Base-by-base conservation (phyloP, 2,113 vertebrate genomes). In the Nothoprocta pentlandii region DNA sequence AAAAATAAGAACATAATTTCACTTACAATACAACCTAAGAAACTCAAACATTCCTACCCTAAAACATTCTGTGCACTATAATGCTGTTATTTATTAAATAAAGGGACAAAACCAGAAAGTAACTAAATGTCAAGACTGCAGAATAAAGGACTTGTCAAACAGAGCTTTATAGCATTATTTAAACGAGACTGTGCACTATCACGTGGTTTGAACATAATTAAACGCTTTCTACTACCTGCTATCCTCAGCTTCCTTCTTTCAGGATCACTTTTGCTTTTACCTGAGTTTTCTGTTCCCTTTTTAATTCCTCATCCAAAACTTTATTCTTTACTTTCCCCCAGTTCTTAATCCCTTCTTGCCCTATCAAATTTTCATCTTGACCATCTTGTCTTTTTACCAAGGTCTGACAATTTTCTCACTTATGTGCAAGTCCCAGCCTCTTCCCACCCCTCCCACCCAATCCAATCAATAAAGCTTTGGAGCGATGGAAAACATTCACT, bases 401-500 rank as follows among this genome's bases (percentile, higher is more conserved):
- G 4, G 34, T 32, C 15, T 86, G 20, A 34, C 16, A 26, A 13
- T 46, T 63, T 11, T 4, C 25, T 41, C 44, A 58, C 9, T 41
- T 54, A 1, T 1, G 46, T 59, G 46, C 9, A 81, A 82, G 10
- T 10, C 39, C 5, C 13, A 81, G 36, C 30, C 71, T 5, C 17
- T 12, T 41, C 16, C 46, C 16, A n/a, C 2, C 34, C 42, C 36
- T 6, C 8, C 36, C 36, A 39, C 36, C 8, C 0, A 2, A 11
- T 10, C 20, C 10, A 54, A 87, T 10, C 23, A 70, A 39, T 13
- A 62, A 42, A 46, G 58, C 15, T 0, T 34, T 25, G 2, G 5
- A 77, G 21, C 54, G 81, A 84, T 44, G 1, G 51, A 34, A 70
- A 17, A 85, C 82, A 61, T 69, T 47, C 44, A 68, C 10, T 6